These are phyloP conservation scores for Cinclus mexicanus DNA, from an alignment of 2,113 vertebrate genomes.

Conservation along the genomic window DNA sequence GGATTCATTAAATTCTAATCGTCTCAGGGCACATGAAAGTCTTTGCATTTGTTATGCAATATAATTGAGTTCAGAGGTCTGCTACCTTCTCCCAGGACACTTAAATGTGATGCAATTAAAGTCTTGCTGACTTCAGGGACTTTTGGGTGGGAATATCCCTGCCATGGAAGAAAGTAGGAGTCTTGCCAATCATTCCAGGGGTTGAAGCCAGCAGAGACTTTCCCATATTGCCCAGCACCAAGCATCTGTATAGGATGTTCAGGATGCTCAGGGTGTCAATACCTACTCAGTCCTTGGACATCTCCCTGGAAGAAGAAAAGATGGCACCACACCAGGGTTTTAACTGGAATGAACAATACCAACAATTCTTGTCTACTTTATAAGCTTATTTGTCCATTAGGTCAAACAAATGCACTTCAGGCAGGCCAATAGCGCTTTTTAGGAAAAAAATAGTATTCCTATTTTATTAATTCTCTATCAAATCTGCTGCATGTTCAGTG, in stretches of 20 bases:
- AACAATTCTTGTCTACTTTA: not conserved
- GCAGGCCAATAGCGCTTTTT: not conserved
- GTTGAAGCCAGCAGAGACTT: not conserved
- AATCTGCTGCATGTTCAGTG: not conserved
- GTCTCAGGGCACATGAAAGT: not conserved
- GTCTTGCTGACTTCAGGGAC: not conserved
- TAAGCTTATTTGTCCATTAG: not conserved
- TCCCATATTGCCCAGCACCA: not conserved
- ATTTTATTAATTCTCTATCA: not conserved
- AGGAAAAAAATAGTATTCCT: not conserved
- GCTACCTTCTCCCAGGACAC: not conserved
- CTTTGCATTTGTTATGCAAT: not conserved
- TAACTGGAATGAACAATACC: not conserved
- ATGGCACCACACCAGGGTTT: not conserved
- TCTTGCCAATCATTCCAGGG: not conserved
- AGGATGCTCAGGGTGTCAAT: not conserved
- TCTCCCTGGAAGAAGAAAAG: not conserved
- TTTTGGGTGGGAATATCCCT: not conserved
- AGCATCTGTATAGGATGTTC: not conserved
- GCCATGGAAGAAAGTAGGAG: rapidly evolving
- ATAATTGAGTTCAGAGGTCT: not conserved
- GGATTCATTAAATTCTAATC: not conserved
- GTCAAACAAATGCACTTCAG: not conserved
- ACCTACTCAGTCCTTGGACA: not conserved
- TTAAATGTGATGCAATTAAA: not conserved